phyloP scores from a whole-genome alignment of 1,140 invertebrate genomes.

The Zaprionus nigranus region DNA sequence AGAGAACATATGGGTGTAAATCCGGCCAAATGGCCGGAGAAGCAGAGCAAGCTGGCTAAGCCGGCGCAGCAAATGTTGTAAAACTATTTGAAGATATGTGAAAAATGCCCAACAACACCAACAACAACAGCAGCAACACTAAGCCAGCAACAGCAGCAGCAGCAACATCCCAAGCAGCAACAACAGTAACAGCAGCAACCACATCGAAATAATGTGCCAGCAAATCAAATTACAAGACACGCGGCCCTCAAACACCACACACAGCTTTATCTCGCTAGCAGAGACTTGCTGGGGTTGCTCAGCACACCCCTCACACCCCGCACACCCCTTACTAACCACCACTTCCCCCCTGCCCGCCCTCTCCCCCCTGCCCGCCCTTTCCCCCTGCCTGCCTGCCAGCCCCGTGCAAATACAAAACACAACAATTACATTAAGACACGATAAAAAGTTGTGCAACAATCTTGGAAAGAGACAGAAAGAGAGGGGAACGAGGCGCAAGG shows the following conservation, averaged over 20 bases:
- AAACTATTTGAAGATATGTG: slow-evolving; percentile 71
- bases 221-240: slow-evolving; percentile 80
- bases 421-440: slow-evolving; percentile 83
- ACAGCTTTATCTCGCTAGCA: slow-evolving; percentile 29
- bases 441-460: slow-evolving; percentile 82
- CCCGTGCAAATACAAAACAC: slow-evolving; percentile 62
- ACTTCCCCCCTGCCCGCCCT: too few species aligned
- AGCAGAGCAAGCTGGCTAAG: slow-evolving; percentile 46
- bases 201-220: slow-evolving; percentile 80
- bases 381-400: background rate
- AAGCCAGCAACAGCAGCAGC: slow-evolving; percentile 19
- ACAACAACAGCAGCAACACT: background rate
- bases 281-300: too few species aligned
- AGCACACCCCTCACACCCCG: too few species aligned
- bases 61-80: slow-evolving; percentile 70
- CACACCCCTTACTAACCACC: too few species aligned
- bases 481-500: background rate
- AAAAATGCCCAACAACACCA: slow-evolving; percentile 39
- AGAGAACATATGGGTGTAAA: slow-evolving; percentile 75
- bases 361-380: too few species aligned
- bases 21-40: slow-evolving; percentile 71
- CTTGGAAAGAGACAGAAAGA: slow-evolving; percentile 26
- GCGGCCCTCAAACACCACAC: slow-evolving; percentile 38
- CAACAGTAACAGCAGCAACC: slow-evolving; percentile 24
- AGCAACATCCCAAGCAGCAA: background rate